Evolutionary conservation across 2,113 vertebrate genomes (phyloP), one percentile per base, ranked within the genome.

Genomic region (Microcebus lehilahytsara): DNA sequence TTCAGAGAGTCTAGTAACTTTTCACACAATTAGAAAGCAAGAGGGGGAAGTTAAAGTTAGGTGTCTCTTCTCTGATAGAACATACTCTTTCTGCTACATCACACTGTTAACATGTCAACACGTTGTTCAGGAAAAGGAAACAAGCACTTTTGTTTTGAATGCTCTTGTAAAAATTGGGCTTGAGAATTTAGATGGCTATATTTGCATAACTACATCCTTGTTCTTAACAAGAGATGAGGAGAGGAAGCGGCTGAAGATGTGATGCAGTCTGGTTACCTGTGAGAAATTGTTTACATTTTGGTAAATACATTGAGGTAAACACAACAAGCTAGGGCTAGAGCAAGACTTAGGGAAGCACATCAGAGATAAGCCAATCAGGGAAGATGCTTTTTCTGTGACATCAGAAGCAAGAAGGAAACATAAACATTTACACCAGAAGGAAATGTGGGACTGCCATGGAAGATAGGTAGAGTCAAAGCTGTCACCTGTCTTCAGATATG

Each of bases 11-110:
- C 30, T 80, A 90, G 17, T 53, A 71, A 89, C 6, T 78, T 93
- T 30, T 53, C 32, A 92, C n/a, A 88, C 13, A 84, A 77, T 85
- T 88, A 77, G 49, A 96, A 96, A 93, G 17, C 37, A 69, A 60
- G 4, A 42, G 17, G 34, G 8, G 23, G 6, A 72, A 89, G 80
- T 89, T 71, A 89, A 94, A 83, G 30, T 32, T 90, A 77, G 27
- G 22, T 46, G 14, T 77, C 23, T 78, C 30, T 60, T 11, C 3
- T 74, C 34, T 64, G 46, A 84, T 17, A 87, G 22, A 11, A 69
- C 77, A 2, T 32, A 42, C 49, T 85, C 1, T 66, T 49, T 81
- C n/a, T n/a, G 69, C 22, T 37, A 60, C 4, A 60, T 3, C 42
- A 77, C 30, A 74, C 4, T 85, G 49, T 12, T 53, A 89, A 22